Evolutionary conservation across 1,140 invertebrate genomes (phyloP).

Genomic region (Saccostrea cuccullata): DNA sequence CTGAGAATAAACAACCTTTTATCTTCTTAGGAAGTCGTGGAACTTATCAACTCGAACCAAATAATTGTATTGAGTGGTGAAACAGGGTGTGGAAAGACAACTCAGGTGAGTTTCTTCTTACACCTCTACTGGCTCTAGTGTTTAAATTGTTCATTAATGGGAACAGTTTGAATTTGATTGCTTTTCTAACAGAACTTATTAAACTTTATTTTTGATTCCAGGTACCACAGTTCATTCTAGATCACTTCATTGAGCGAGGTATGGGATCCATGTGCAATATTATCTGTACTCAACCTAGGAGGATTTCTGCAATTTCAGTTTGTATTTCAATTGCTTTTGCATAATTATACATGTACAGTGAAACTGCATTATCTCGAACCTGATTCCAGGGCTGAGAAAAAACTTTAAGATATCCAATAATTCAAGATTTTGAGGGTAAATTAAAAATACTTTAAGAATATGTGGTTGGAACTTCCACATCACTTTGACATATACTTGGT

Average conservation of each 20-base stretch:
- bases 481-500: no score
- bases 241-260: conserved; percentile 85
- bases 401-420: no score
- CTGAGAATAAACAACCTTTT: background rate
- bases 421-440: no score
- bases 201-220: conserved; percentile 45
- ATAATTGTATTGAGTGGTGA: conserved; percentile 77
- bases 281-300: conserved; percentile 93
- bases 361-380: no score
- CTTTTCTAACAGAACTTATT: background rate
- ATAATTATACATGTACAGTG: no score
- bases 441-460: no score
- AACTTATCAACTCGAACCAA: conserved; percentile 68
- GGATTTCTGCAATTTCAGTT: conserved; percentile 92
- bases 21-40: conserved; percentile 68
- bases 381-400: no score
- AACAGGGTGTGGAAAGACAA: conserved; percentile 79
- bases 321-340: background rate
- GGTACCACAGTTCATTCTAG: conserved; percentile 93
- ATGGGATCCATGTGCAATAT: conserved; percentile 88
- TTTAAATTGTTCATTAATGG: background rate
- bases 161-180: background rate
- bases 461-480: no score
- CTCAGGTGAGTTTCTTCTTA: conserved; percentile 79
- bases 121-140: no score